These are phyloP conservation scores for Cataglyphis albicans DNA, from an alignment of 2,888 invertebrate species.

Conservation along the genomic window DNA sequence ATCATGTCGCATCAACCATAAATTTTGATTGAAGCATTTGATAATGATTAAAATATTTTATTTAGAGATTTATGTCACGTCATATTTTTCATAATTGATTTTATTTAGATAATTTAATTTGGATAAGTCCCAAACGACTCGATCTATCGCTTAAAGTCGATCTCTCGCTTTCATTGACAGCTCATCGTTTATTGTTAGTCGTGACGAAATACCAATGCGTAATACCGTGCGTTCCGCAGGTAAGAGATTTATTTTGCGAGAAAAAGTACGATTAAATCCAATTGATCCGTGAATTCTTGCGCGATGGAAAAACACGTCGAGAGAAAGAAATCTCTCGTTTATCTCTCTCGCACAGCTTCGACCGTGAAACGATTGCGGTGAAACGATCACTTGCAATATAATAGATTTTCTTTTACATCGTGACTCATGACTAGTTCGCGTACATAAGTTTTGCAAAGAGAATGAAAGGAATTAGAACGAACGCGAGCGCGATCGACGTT, in stretches of 20 bases:
- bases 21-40: neutral
- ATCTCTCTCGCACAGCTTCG: conserved; percentile 35
- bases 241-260: conserved; percentile 21
- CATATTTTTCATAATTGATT: neutral
- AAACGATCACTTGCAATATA: conserved; percentile 31
- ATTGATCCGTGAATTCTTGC: conserved; percentile 43
- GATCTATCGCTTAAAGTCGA: neutral
- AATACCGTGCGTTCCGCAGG: neutral
- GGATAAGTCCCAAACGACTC: neutral
- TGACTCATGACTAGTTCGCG: conserved; percentile 32
- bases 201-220: neutral
- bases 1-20: neutral
- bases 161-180: neutral
- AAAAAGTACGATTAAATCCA: conserved; percentile 27
- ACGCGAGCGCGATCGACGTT: conserved; percentile 30
- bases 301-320: conserved; percentile 12
- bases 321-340: conserved; percentile 28
- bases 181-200: neutral
- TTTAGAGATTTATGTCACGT: neutral
- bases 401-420: conserved; percentile 41
- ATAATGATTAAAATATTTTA: neutral
- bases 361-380: conserved; percentile 49
- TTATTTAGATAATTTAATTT: neutral
- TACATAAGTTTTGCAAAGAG: conserved; percentile 26
- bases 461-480: conserved; percentile 46